A percentile compares a stretch with the other conserved stretches of the same genome.
phyloP scores from a whole-genome alignment of 2,113 vertebrate genomes.

The Elephas maximus region DNA sequence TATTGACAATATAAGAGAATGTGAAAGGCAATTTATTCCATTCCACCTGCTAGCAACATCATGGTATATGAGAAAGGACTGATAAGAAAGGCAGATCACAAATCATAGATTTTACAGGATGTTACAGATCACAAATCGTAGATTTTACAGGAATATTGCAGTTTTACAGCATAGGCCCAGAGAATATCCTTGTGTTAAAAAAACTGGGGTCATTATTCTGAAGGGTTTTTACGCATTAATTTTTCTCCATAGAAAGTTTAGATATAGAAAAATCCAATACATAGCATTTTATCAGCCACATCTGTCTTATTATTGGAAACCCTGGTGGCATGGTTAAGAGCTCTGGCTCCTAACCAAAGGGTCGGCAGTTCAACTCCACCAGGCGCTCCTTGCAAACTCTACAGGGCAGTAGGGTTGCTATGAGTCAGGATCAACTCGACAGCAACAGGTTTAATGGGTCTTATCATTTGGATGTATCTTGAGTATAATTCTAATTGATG shows the following conservation, averaged over 20 bases:
- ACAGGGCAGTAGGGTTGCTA: too few relatives aligned
- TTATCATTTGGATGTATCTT: not conserved
- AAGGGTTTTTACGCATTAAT: not conserved
- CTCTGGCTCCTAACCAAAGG: too few relatives aligned
- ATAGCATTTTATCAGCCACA: not conserved
- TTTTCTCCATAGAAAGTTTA: not conserved
- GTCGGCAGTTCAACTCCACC: too few relatives aligned
- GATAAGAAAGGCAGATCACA: not conserved
- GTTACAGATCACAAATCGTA: not conserved
- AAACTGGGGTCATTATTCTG: not conserved
- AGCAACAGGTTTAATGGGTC: not conserved
- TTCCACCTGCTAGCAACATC: not conserved
- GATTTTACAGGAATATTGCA: not conserved
- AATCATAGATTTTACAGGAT: not conserved
- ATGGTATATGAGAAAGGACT: not conserved
- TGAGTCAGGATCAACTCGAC: too few relatives aligned
- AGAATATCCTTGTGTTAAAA: not conserved
- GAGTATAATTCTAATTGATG: not conserved
- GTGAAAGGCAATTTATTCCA: not conserved
- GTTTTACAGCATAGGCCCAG: not conserved
- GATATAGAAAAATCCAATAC: not conserved
- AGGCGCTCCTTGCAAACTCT: too few relatives aligned
- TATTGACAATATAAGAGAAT: not conserved
- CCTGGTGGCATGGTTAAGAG: too few relatives aligned
- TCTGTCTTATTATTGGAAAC: not conserved